A percentile compares a stretch with the other conserved stretches of the same genome.
Conservation (phyloP, 2,888 invertebrate genomes). For the Chloroclysta siterata region DNA sequence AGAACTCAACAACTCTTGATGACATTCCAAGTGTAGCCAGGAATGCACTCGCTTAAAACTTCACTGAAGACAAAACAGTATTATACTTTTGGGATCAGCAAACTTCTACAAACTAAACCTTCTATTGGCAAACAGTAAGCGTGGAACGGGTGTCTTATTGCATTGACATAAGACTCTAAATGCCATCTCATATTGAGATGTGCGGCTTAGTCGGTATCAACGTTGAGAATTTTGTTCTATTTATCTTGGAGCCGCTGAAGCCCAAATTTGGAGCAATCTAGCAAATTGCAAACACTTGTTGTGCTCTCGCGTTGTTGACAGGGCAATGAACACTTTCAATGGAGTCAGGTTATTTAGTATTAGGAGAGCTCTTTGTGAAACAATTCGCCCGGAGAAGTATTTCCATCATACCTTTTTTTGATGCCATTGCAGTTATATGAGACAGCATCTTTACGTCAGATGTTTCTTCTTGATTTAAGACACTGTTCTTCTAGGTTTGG, state of each 20-base stretch:
- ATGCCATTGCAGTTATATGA: no score
- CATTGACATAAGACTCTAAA: constrained; percentile 16
- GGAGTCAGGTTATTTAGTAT: not conserved
- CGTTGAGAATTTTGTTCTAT: constrained; percentile 43
- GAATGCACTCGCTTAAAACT: not conserved
- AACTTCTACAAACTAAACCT: not conserved
- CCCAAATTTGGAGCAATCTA: constrained; percentile 46
- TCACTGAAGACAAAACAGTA: constrained; percentile 2
- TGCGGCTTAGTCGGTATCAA: constrained; percentile 34
- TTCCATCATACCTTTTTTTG: no score
- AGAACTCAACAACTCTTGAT: no score
- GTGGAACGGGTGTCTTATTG: not conserved
- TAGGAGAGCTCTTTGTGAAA: no score
- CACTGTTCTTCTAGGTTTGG: no score
- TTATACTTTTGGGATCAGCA: constrained; percentile 20
- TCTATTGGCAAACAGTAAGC: not conserved
- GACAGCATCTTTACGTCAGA: no score
- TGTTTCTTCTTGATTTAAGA: no score
- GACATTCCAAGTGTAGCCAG: no score
- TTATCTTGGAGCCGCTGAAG: constrained; percentile 39
- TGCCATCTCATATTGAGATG: constrained; percentile 13
- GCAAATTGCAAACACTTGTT: constrained; percentile 31
- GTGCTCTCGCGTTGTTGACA: constrained; percentile 8
- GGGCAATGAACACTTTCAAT: not conserved
- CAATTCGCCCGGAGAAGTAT: not conserved